Evolutionary conservation across 2,113 vertebrate species (phyloP).

Genomic region (Sterna hirundo): DNA sequence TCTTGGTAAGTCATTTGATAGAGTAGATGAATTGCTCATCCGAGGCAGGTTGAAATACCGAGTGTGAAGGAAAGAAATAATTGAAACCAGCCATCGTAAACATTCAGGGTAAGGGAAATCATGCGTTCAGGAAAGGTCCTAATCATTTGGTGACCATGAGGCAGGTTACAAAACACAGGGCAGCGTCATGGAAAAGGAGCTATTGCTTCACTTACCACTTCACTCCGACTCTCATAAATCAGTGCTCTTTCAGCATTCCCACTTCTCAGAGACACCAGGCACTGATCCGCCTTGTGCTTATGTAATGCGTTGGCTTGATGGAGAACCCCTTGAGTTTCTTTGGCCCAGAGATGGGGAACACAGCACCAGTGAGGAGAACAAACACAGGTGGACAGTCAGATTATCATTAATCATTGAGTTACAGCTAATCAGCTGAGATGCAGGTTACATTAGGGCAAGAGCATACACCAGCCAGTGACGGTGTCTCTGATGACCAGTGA

Average conservation of each 20-base stretch:
- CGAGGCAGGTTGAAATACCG: conserved; percentile 43
- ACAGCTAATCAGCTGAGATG: not conserved
- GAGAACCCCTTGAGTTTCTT: not conserved
- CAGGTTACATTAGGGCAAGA: not conserved
- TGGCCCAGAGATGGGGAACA: rapidly evolving
- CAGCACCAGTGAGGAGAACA: not conserved
- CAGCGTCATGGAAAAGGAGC: not conserved
- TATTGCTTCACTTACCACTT: not conserved
- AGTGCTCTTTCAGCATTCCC: not conserved
- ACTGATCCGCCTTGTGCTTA: not conserved
- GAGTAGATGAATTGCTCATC: conserved; percentile 49
- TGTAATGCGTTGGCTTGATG: rapidly evolving
- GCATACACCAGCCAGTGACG: not conserved
- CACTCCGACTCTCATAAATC: not conserved
- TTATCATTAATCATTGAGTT: not conserved
- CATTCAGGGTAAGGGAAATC: not conserved
- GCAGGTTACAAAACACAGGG: not conserved
- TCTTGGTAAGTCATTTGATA: conserved; percentile 34
- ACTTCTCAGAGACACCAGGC: not conserved
- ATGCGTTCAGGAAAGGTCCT: not conserved
- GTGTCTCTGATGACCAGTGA: not conserved
- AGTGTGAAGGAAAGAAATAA: conserved; percentile 45
- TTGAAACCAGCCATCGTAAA: conserved; percentile 30
- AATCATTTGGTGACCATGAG: not conserved
- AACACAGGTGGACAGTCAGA: not conserved